Base-by-base conservation (phyloP, 2,797 vertebrate genomes). In the Crenuchus spilurus region DNA sequence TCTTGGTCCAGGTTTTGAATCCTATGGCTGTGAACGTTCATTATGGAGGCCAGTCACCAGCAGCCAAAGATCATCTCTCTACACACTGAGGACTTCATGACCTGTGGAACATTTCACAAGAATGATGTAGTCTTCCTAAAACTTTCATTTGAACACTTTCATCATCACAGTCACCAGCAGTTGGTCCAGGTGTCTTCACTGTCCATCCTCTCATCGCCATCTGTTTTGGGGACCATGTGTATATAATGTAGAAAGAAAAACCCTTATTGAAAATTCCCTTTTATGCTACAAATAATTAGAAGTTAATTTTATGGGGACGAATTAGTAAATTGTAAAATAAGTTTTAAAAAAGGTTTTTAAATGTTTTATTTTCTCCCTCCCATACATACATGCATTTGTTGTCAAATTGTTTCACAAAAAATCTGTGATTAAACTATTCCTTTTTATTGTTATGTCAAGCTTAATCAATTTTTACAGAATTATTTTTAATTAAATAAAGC, bases 401-500 rank as follows among this genome's bases (percentile, higher is more conserved):
- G 87, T 90, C 88, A 87, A 76, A 84, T 88, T 88, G 87, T 91
- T 92, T 90, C 84, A 80, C 87, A 44, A 88, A n/a, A 88, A 83
- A 91, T 87, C 83, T 86, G 88, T 89, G 85, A 91, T 89, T 87
- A 87, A 81, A 76, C 37, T 69, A 75, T 81, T 75, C 46, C 55
- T 91, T 92, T 92, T 92, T 91, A 91, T 87, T 90, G 88, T 86
- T 87, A 86, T 88, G 88, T 89, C 89, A 90, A 91, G 92, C 88
- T 91, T 94, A 92, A 82, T 80, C 87, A 86, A 91, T 94, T 94
- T 94, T 86, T 93, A 94, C 92, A 92, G 85, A 93, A 93, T 89
- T 94, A 94, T 94, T 94, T 80, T 94, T 93, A 93, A 94, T 92
- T 93, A 94, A 89, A 89, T 87, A 88, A 94, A 94, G 93, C 93